Percentiles rank a stretch among this genome's conserved stretches.
Evolutionary conservation across 2,888 invertebrate species (phyloP).

Genomic region (Himalopsyche tibetana): DNA sequence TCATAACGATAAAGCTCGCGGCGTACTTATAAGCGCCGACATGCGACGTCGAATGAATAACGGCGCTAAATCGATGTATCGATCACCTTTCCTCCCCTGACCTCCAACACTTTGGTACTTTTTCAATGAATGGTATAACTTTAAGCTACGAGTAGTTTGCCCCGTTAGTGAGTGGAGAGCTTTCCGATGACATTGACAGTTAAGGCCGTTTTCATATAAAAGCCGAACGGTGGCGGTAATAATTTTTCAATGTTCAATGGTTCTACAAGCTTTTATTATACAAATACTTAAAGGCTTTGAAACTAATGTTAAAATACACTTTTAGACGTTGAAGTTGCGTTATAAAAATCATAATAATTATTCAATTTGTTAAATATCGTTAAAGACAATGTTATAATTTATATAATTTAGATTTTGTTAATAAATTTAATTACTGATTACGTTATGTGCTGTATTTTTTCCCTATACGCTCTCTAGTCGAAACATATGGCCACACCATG

Average conservation of each 20-base stretch:
- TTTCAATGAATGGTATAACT: conserved; percentile 11
- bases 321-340: too few species aligned
- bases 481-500: too few species aligned
- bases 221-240: not conserved
- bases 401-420: too few species aligned
- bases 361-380: too few species aligned
- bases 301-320: too few species aligned
- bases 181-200: not conserved
- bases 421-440: too few species aligned
- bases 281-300: too few species aligned
- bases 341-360: too few species aligned
- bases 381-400: too few species aligned
- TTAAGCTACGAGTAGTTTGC: not conserved
- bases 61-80: conserved; percentile 15
- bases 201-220: conserved; percentile 1
- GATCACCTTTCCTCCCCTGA: conserved; percentile 7
- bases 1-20: conserved; percentile 5
- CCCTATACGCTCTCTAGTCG: too few species aligned
- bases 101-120: not conserved
- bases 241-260: not conserved
- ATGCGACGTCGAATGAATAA: conserved; percentile 15
- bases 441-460: too few species aligned
- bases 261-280: not conserved
- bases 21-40: not conserved
- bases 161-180: not conserved